phyloP scores from a whole-genome alignment of 2,888 invertebrate genomes.

The Nowickia ferox region DNA sequence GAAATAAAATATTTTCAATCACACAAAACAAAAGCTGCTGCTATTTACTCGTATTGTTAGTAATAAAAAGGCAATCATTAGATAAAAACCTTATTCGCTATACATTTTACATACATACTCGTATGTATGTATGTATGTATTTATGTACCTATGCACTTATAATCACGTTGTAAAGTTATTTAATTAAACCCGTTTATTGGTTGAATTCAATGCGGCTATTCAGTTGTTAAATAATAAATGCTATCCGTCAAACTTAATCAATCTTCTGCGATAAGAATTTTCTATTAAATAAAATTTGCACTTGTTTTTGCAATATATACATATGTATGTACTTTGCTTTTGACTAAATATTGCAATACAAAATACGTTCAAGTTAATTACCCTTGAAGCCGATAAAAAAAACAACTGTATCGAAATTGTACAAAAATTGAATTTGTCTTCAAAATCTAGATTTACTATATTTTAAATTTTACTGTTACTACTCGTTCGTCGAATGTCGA shows the following conservation, averaged over 20 bases:
- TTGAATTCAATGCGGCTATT: background rate
- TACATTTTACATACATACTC: background rate
- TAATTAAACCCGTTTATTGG: background rate
- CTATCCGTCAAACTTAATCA: conserved; percentile 24
- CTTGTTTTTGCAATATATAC: background rate
- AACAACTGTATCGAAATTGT: conserved; percentile 43
- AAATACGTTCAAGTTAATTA: conserved; percentile 34
- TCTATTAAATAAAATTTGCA: background rate
- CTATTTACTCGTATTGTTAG: no score
- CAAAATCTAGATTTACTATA: conserved; percentile 40
- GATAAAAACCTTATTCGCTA: no score
- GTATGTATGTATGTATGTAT: background rate
- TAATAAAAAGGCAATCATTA: no score
- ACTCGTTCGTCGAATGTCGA: background rate
- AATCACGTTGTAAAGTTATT: no score
- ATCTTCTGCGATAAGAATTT: conserved; percentile 33
- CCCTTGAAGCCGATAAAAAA: conserved; percentile 27
- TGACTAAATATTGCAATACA: background rate
- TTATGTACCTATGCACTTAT: background rate
- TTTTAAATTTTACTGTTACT: conserved; percentile 17
- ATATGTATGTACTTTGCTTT: background rate
- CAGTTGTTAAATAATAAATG: background rate
- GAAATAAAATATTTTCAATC: no score
- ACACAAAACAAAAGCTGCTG: no score
- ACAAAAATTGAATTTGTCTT: conserved; percentile 28